Evolutionary conservation across 2,888 invertebrate genomes (phyloP), one percentile per base, ranked within the genome.

Genomic region (Antheraea assamensis): DNA sequence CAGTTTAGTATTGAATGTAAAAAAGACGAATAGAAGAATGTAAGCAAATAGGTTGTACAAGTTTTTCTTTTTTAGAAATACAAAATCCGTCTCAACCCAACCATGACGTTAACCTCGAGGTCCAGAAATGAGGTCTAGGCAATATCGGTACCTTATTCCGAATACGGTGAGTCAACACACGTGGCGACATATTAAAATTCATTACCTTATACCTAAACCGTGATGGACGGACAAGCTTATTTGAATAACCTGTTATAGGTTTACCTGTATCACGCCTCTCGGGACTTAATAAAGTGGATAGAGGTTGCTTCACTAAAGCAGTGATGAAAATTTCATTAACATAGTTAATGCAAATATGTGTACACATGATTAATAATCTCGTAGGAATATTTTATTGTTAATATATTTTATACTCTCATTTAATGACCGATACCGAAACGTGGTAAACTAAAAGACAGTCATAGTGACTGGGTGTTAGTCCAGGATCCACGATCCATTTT

Each of bases 161-260:
- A 71, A 75, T 75, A 75, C 75, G 76, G 72, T 70, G 49, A 73
- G 70, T 70, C 64, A 58, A 47, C 58, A 47, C 64, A 78, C 75
- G 76, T 75, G 74, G 70, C 72, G 47, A 19, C 15, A 30, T 71
- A 78, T 84, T 83, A 80, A 80, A 76, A 84, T 84, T 83, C 84
- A 80, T 76, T 72, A 72, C 82, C 75, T 61, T 72, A 68, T 76
- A 77, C 35, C 24, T 24, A 75, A 76, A 70, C 74, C 74, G 73
- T 76, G 75, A 72, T 74, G 75, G 75, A 72, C 74, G 75, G 71
- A 55, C 75, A 70, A 70, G 58, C 72, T 58, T 27, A 75, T 73
- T 74, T 75, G 70, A 71, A 74, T 74, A 75, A 72, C 27, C 72
- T 70, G 52, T 66, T 70, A 75, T 35, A 73, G 27, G 66, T 71